Conservation (phyloP, 2,113 vertebrate genomes). For the Mus spicilegus region DNA sequence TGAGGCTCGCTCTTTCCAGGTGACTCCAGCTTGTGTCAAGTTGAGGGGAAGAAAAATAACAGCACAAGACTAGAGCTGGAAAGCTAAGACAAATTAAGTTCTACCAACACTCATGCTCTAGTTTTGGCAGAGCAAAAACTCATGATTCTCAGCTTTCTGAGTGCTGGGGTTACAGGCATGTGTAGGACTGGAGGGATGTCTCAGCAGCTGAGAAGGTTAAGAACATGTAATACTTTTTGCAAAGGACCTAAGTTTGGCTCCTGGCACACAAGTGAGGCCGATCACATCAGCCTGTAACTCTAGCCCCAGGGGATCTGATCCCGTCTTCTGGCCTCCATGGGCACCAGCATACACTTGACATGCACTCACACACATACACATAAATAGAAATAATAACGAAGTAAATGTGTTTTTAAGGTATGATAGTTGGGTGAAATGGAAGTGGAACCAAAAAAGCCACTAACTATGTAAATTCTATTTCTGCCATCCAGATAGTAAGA, state of each 20-base stretch:
- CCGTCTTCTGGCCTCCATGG: neutral
- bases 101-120: neutral
- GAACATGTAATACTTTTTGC: neutral
- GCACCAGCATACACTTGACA: neutral
- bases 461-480: neutral
- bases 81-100: neutral
- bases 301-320: neutral
- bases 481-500: neutral
- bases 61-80: neutral
- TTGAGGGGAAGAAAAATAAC: neutral
- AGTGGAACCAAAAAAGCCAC: neutral
- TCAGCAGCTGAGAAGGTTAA: neutral
- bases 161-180: neutral
- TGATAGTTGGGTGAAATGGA: neutral
- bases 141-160: neutral
- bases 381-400: neutral
- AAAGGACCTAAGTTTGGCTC: neutral
- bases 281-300: neutral
- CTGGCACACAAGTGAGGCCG: neutral
- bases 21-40: neutral
- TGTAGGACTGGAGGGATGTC: neutral
- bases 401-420: neutral
- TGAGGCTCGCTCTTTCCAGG: neutral
- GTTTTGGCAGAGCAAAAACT: conserved; percentile 21
- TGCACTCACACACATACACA: neutral